phyloP scores from a whole-genome alignment of 2,113 vertebrate genomes.

The Pelodiscus sinensis region DNA sequence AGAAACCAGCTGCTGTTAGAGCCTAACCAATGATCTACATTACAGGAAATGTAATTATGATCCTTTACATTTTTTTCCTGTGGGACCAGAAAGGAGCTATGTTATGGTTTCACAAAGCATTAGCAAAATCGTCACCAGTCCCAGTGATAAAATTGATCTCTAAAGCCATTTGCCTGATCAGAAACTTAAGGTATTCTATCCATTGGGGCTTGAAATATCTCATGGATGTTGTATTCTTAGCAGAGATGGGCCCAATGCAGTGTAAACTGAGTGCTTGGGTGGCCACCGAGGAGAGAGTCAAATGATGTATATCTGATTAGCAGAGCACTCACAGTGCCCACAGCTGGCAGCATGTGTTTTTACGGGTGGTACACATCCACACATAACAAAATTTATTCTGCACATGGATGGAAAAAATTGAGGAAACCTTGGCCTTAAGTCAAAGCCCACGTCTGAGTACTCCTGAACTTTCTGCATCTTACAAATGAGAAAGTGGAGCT shows the following conservation, averaged over 20 bases:
- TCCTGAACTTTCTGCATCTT: constrained; percentile 9
- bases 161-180: background rate
- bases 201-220: background rate
- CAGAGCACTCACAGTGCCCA: too few species aligned
- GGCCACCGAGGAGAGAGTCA: too few species aligned
- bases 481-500: background rate
- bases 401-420: too few species aligned
- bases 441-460: background rate
- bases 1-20: fast-evolving
- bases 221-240: background rate
- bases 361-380: too few species aligned
- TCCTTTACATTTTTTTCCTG: background rate
- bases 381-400: too few species aligned
- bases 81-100: background rate
- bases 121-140: background rate
- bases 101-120: background rate
- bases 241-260: background rate
- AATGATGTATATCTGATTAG: too few species aligned
- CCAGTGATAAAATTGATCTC: background rate
- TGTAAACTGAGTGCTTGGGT: too few species aligned
- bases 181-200: background rate
- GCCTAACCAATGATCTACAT: background rate
- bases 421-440: background rate
- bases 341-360: too few species aligned
- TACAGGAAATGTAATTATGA: background rate